Evolutionary conservation across 2,888 invertebrate species (phyloP), one percentile per base, ranked within the genome.

Genomic region (Drosophila trichaetosa): DNA sequence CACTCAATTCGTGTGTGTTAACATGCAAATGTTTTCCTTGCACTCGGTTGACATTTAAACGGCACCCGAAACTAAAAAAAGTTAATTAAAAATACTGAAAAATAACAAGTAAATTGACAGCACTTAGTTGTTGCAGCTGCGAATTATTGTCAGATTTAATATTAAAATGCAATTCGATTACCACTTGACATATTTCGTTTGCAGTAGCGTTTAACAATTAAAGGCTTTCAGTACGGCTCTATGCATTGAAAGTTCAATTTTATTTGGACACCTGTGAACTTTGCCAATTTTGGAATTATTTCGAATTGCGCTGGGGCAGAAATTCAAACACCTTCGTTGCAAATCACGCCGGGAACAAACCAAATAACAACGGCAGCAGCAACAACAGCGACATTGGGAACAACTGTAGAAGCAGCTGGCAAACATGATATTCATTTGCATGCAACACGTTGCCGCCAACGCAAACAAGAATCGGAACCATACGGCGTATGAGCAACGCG

Each of bases 341-440:
- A 86, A 86, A 90, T 86, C 89, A 86, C 69, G 63, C 49, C 54
- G 52, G 61, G 38, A 54, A 56, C 57, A 58, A 69, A 51, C 63
- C 64, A 64, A 59, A 79, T 79, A 63, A 66, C 65, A 82, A 57
- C 53, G 68, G 53, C 79, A 70, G 31, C 62, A 49, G 60, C 64
- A 71, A 46, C 63, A 62, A 40, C 49, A 57, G 34, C 69, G 11
- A 24, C 21, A 66, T 38, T 57, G 38, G 40, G 46, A 70, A 48
- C 48, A 54, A n/a, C 27, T n/a, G 5, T 7, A 16, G 24, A 16
- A 27, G 29, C 21, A 60, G 42, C 29, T n/a, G 27, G 33, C 66
- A 24, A 70, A 66, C 76, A 80, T 69, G 75, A 72, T 75, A 84
- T 87, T 90, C 89, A 87, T 87, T 90, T 87, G 87, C 90, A 90